Conservation (phyloP, 1,140 invertebrate species). For the Leptonema lineaticorne region DNA sequence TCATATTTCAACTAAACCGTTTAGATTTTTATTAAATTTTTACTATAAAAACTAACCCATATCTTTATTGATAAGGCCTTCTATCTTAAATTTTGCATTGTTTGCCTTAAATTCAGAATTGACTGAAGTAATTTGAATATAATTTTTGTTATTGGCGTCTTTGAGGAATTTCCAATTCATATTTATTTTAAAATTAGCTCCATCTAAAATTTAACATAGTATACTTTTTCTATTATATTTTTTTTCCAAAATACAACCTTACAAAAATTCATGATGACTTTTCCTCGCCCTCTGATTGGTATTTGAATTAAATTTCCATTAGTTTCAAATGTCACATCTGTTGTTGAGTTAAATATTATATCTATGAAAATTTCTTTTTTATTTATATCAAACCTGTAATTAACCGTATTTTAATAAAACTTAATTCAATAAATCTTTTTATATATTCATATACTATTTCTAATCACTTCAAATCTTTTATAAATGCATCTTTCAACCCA, state of each 20-base stretch:
- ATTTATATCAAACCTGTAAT: neutral
- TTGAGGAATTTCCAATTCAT: constrained; percentile 2
- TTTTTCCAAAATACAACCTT: neutral
- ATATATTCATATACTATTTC: neutral
- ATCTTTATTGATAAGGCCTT: constrained; percentile 1
- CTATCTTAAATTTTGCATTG: neutral
- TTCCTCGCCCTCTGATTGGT: neutral
- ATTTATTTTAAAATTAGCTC: neutral
- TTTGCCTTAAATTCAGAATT: neutral
- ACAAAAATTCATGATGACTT: neutral
- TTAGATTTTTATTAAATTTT: neutral
- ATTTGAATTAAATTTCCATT: neutral
- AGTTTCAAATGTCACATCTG: neutral
- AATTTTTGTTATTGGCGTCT: neutral
- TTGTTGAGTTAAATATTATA: neutral
- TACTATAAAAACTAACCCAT: constrained; percentile 2
- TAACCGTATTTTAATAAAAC: neutral
- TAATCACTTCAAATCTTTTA: constrained; percentile 51
- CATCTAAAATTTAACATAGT: neutral
- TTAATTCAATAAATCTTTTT: neutral
- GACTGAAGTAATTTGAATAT: neutral
- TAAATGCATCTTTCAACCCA: constrained; percentile 45
- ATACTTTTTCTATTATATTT: neutral
- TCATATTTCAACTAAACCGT: neutral
- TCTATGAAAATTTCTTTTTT: neutral